Evolutionary conservation across 2,888 invertebrate species (phyloP).

Genomic region (Chrysopilus asiliformis): DNA sequence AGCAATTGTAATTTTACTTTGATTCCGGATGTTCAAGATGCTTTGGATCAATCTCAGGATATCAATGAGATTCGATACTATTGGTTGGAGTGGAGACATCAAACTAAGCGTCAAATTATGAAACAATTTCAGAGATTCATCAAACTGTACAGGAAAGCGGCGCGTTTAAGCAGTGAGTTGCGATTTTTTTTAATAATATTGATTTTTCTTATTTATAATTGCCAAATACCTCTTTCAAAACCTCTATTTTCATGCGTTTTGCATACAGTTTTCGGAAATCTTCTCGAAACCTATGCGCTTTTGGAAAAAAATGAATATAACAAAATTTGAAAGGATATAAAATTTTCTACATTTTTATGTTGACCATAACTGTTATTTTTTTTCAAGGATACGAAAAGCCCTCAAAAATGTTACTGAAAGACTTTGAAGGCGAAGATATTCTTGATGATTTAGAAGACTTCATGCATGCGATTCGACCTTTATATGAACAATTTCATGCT

Average conservation of each 20-base stretch:
- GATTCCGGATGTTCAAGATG: conserved; percentile 43
- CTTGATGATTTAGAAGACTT: conserved; percentile 19
- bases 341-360: too few relatives aligned
- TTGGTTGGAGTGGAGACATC: conserved; percentile 29
- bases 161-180: conserved; percentile 23
- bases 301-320: too few relatives aligned
- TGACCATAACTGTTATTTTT: too few relatives aligned
- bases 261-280: too few relatives aligned
- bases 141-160: conserved; percentile 26
- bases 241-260: too few relatives aligned
- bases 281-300: too few relatives aligned
- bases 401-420: conserved; percentile 54
- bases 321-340: too few relatives aligned
- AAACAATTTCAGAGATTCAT: conserved; percentile 24
- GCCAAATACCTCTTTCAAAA: too few relatives aligned
- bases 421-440: conserved; percentile 41
- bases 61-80: conserved; percentile 28
- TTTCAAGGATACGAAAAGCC: conserved; percentile 46
- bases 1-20: conserved; percentile 51
- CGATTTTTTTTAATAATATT: too few relatives aligned
- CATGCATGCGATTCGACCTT: conserved; percentile 22
- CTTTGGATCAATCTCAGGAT: conserved; percentile 22
- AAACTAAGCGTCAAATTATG: conserved; percentile 22
- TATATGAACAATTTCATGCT: conserved; percentile 29
- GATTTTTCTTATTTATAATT: too few relatives aligned